Conservation (phyloP, 2,888 invertebrate species). For the Zhengitettix transpicula region DNA sequence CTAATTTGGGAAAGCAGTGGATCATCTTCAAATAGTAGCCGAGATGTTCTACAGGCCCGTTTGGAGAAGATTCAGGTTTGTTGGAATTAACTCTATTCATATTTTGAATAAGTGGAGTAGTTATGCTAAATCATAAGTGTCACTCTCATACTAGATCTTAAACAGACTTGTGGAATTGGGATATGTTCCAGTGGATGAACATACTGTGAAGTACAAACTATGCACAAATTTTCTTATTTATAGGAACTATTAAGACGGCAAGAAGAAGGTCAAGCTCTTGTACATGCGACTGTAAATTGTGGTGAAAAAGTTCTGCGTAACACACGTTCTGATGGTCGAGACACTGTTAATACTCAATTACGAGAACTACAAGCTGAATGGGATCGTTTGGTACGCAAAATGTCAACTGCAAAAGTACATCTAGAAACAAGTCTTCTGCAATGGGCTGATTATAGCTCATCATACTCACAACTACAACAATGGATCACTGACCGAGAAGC, state of each 20-base stretch:
- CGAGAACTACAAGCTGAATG: constrained; percentile 84
- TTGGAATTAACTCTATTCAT: not conserved
- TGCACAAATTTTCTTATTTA: constrained; percentile 28
- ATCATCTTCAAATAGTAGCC: constrained; percentile 52
- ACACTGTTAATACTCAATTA: constrained; percentile 69
- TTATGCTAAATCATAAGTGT: no score
- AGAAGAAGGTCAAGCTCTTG: constrained; percentile 73
- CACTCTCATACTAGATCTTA: no score
- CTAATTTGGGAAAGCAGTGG: constrained; percentile 67
- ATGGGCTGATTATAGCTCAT: constrained; percentile 93
- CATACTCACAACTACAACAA: constrained; percentile 79
- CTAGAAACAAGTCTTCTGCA: constrained; percentile 79
- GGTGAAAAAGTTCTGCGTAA: constrained; percentile 80
- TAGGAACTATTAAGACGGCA: constrained; percentile 64
- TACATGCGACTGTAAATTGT: constrained; percentile 73
- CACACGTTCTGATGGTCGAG: constrained; percentile 76
- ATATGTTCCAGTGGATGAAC: no score
- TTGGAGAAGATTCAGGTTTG: constrained; percentile 37
- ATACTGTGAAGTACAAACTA: no score
- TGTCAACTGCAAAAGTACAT: constrained; percentile 80
- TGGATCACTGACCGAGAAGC: constrained; percentile 91
- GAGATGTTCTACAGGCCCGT: constrained; percentile 66
- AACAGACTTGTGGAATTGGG: no score
- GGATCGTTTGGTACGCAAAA: constrained; percentile 80
- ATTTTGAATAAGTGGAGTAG: not conserved